Conservation (phyloP, 2,888 invertebrate species). For the Parnassius mnemosyne region DNA sequence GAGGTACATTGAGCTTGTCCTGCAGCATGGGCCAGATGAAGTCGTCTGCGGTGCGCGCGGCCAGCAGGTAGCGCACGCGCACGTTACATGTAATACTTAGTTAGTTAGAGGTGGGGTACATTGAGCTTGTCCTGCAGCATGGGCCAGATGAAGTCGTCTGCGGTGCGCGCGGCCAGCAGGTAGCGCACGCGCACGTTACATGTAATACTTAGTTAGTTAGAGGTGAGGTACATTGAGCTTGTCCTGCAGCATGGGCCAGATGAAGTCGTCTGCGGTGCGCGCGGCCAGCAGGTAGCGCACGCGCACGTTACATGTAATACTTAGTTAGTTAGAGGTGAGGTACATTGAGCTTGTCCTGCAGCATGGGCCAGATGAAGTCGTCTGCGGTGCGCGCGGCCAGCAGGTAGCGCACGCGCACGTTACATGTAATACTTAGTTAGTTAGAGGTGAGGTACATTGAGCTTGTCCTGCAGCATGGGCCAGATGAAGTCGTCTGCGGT, state of each 20-base stretch:
- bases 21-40: no score
- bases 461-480: conserved; percentile 75
- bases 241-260: conserved; percentile 92
- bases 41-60: no score
- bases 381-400: conserved; percentile 93
- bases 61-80: no score
- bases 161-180: no score
- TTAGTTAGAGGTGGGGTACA: no score
- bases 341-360: conserved; percentile 83
- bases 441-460: neutral
- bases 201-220: no score
- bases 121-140: no score
- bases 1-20: no score
- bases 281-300: conserved; percentile 93
- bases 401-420: conserved; percentile 90
- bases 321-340: conserved; percentile 36
- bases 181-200: no score
- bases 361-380: conserved; percentile 94
- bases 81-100: no score
- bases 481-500: neutral
- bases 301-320: conserved; percentile 66
- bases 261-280: conserved; percentile 93
- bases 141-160: no score
- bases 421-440: no score
- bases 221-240: conserved; percentile 73